Percentiles rank a stretch among this genome's conserved stretches.
Evolutionary conservation across 2,113 vertebrate species (phyloP).

Genomic region (Hippocampus comes): DNA sequence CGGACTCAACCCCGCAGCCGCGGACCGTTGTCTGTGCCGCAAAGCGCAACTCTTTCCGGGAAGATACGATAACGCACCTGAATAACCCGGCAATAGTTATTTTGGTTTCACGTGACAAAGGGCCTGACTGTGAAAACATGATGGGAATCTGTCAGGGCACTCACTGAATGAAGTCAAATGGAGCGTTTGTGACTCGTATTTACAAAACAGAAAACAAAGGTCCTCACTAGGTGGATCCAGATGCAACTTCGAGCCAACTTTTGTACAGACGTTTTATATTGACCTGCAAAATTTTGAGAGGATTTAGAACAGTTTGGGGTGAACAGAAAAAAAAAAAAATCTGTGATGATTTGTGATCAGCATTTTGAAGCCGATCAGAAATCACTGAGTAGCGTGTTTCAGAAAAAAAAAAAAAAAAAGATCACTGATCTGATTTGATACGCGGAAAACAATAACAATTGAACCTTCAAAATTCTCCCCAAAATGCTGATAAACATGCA

Average conservation of each 20-base stretch:
- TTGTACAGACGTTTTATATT: too few species aligned
- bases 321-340: too few species aligned
- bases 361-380: too few species aligned
- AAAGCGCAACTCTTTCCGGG: constrained; percentile 34
- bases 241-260: neutral
- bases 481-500: too few species aligned
- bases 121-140: constrained; percentile 29
- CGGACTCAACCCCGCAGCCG: constrained; percentile 51
- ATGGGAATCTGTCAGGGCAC: constrained; percentile 17
- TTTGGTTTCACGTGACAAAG: constrained; percentile 24
- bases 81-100: constrained; percentile 6
- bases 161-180: constrained; percentile 7
- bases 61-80: constrained; percentile 18
- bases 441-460: too few species aligned
- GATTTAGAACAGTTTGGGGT: too few species aligned
- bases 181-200: constrained; percentile 31
- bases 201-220: neutral
- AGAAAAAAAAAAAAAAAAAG: too few species aligned
- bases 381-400: too few species aligned
- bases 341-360: too few species aligned
- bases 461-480: too few species aligned
- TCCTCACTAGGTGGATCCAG: neutral
- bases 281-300: too few species aligned
- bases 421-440: too few species aligned
- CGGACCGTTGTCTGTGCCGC: constrained; percentile 53